Evolutionary conservation across 2,113 vertebrate species (phyloP).

Genomic region (Pygathrix nemaeus): DNA sequence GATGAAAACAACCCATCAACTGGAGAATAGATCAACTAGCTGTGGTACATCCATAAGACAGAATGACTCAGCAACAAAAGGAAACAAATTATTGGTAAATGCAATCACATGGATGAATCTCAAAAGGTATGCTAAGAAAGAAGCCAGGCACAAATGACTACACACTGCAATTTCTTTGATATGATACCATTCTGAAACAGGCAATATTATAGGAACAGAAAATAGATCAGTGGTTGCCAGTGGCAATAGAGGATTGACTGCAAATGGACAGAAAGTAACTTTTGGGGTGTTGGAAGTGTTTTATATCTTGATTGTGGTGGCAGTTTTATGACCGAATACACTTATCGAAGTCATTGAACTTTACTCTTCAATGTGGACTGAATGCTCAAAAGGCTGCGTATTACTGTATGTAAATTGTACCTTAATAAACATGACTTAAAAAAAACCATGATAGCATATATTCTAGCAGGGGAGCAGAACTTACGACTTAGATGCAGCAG

Average conservation of each 20-base stretch:
- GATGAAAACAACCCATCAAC: background rate
- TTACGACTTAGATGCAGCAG: background rate
- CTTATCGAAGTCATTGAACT: background rate
- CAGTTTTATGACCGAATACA: background rate
- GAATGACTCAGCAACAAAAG: background rate
- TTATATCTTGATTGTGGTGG: conserved; percentile 4
- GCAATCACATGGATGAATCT: background rate
- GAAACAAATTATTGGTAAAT: background rate
- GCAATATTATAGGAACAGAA: background rate
- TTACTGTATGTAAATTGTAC: background rate
- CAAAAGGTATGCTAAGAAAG: background rate
- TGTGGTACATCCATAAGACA: background rate
- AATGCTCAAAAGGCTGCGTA: background rate
- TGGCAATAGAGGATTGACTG: background rate
- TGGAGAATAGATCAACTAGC: background rate
- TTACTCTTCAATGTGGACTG: background rate
- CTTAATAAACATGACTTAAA: conserved; percentile 7
- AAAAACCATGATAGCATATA: background rate
- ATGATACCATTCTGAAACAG: background rate
- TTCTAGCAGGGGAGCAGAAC: background rate
- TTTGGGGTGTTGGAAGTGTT: background rate
- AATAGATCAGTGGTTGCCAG: background rate
- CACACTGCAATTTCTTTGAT: background rate
- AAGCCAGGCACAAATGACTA: background rate
- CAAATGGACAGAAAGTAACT: background rate